Evolutionary conservation across 92 coral and sea anemone species (phyloP).

Genomic region (Paragorgia papillata): DNA sequence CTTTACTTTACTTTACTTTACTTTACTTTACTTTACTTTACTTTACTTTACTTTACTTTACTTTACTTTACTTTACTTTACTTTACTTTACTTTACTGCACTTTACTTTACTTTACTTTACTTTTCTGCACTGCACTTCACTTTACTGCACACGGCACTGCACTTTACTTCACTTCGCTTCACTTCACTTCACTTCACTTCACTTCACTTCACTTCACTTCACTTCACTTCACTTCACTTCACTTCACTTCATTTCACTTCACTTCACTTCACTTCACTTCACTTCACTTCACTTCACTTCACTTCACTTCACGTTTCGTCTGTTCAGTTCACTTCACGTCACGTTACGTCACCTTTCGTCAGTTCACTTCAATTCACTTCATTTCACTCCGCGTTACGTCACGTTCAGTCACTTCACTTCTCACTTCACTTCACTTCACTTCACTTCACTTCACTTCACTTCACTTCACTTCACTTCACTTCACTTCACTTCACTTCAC

Average conservation of each 20-base stretch:
- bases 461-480: no score
- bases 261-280: constrained; percentile 3
- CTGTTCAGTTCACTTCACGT: background rate
- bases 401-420: background rate
- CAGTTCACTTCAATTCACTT: background rate
- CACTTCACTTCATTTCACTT: background rate
- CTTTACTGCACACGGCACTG: background rate
- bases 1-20: constrained; percentile 3
- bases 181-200: background rate
- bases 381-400: background rate
- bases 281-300: constrained; percentile 8
- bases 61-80: background rate
- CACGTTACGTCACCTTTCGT: background rate
- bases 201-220: background rate
- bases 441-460: background rate
- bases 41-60: background rate
- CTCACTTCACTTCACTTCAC: background rate
- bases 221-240: background rate
- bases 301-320: constrained; percentile 18
- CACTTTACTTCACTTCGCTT: background rate
- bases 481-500: no score
- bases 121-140: background rate
- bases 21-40: background rate
- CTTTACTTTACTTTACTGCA: background rate
- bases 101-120: background rate